phyloP scores from a whole-genome alignment of 2,113 vertebrate species.

The Platichthys stellatus region DNA sequence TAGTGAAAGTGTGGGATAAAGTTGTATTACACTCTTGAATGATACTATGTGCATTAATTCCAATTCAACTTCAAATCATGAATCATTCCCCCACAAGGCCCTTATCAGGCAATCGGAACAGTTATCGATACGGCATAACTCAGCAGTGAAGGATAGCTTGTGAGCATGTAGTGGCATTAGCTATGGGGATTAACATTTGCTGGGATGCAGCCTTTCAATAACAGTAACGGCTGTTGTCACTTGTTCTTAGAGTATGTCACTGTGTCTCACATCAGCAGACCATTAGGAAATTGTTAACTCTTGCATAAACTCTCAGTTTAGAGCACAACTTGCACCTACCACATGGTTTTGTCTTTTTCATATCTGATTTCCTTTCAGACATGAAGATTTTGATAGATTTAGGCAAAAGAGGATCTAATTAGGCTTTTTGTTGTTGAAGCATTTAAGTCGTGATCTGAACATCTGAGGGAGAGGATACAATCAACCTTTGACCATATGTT shows the following conservation, averaged over 20 bases:
- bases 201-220: conserved; percentile 32
- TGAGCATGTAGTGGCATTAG: conserved; percentile 55
- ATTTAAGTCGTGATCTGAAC: background rate
- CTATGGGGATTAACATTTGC: conserved; percentile 56
- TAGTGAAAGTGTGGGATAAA: background rate
- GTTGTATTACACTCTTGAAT: background rate
- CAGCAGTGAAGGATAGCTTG: conserved; percentile 51
- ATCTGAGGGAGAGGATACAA: conserved; percentile 10
- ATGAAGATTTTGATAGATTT: background rate
- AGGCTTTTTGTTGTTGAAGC: background rate
- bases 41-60: conserved; percentile 23
- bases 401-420: background rate
- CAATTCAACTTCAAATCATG: conserved; percentile 38
- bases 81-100: conserved; percentile 39
- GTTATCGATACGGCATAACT: conserved; percentile 56
- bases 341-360: background rate
- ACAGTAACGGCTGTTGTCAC: conserved; percentile 8
- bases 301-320: background rate
- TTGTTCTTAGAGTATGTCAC: conserved; percentile 13
- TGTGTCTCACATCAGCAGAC: conserved; percentile 17
- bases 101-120: conserved; percentile 19
- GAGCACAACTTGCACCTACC: background rate
- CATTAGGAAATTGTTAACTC: background rate
- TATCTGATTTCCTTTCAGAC: conserved; percentile 13
- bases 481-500: background rate